These are phyloP conservation scores for Xestia xanthographa DNA, from an alignment of 2,888 invertebrate genomes.

Conservation along the genomic window DNA sequence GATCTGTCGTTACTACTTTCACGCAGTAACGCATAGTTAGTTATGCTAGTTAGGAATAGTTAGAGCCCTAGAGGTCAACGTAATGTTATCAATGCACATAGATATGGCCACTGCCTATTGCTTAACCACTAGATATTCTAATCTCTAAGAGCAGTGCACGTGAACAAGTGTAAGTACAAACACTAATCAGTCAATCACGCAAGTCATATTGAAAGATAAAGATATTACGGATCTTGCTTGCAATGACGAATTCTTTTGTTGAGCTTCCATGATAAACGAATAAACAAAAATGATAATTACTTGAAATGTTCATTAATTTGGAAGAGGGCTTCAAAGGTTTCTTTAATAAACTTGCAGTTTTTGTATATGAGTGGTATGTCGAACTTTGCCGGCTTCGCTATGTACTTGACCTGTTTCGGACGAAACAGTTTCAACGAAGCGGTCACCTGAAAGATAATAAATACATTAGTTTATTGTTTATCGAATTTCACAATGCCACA, in stretches of 20 bases:
- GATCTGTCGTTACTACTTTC: conserved; percentile 2
- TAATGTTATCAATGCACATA: conserved; percentile 44
- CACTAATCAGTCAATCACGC: conserved; percentile 37
- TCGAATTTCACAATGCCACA: conserved; percentile 26
- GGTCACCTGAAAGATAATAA: conserved; percentile 77
- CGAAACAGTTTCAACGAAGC: conserved; percentile 81
- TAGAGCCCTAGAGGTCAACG: conserved; percentile 26
- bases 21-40: not conserved
- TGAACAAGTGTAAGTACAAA: conserved; percentile 2
- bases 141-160: conserved; percentile 11
- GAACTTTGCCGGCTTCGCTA: conserved; percentile 80
- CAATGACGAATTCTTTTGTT: conserved; percentile 21
- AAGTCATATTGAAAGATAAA: conserved; percentile 22
- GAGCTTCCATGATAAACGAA: not conserved
- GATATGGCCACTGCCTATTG: conserved; percentile 2
- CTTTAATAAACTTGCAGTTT: conserved; percentile 80
- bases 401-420: conserved; percentile 82
- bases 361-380: conserved; percentile 81
- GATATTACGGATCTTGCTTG: not conserved
- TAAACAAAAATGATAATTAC: conserved; percentile 72
- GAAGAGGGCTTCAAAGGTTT: conserved; percentile 73
- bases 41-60: conserved; percentile 5
- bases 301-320: conserved; percentile 80
- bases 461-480: conserved; percentile 5
- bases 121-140: conserved; percentile 5